Evolutionary conservation across 64 coral and sea anemone species (phyloP), one percentile per base, ranked within the genome.

Genomic region (Acropora yongei): DNA sequence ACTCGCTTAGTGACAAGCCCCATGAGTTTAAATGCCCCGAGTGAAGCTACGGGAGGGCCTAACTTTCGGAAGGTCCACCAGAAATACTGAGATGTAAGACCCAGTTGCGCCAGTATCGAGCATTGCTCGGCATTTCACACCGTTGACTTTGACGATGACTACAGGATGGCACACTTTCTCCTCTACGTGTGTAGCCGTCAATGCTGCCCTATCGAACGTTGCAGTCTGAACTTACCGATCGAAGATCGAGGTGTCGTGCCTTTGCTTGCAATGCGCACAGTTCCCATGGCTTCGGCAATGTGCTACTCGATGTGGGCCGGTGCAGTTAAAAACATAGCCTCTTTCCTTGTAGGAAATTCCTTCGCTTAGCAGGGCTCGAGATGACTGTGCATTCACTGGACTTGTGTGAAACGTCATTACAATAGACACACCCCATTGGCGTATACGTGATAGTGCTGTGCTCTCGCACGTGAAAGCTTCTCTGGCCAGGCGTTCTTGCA

Each of bases 161-260:
- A 89, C 74, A 5, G 72, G 87, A 41, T 89, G 87, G 76, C 74
- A 89, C 11, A 89, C 87, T n/a, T 89, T 77, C 53, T 88, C 18
- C 6, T 74, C 63, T 4, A 76, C 20, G 55, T 84, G 49, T 50
- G 80, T 50, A 18, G 87, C 87, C 78, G 74, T 88, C 86, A 88
- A 57, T 76, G 68, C 73, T 53, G 72, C 46, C 19, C 40, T 4
- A 12, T 60, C 55, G 51, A 46, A 66, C 74, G 14, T 19, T 73
- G 41, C 41, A n/a, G 58, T 9, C 4, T 72, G 30, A 72, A 8
- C 17, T 41, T 19, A 4, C 68, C 68, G 68, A 49, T 79, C 77
- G 3, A 0, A 79, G 42, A 79, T 79, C 2, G 77, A 79, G 16
- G 77, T 79, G 77, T 79, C 43, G 42, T 79, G 77, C 45, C 77